These are phyloP conservation scores for Apamea anceps DNA, from an alignment of 2,888 invertebrate species.

Conservation along the genomic window DNA sequence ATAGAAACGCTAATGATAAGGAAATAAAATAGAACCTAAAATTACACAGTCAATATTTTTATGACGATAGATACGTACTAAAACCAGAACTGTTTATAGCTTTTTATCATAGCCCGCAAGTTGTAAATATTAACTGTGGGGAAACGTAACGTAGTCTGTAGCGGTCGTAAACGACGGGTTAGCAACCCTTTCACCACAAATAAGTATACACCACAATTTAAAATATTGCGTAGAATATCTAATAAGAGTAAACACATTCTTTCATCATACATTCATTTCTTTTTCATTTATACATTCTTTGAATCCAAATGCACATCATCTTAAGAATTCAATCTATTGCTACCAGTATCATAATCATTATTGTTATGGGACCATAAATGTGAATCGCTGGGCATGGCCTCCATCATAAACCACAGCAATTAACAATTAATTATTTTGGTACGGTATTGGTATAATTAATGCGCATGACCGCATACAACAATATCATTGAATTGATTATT, in stretches of 20 bases:
- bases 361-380: conserved; percentile 4
- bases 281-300: neutral
- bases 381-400: conserved; percentile 10
- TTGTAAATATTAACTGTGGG: conserved; percentile 56
- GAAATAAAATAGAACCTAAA: conserved; percentile 9
- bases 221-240: conserved; percentile 36
- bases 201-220: conserved; percentile 30
- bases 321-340: neutral
- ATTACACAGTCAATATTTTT: conserved; percentile 46
- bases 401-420: conserved; percentile 34
- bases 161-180: conserved; percentile 53
- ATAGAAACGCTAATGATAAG: conserved; percentile 7
- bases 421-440: conserved; percentile 15
- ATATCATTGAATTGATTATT: neutral
- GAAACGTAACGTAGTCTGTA: conserved; percentile 38
- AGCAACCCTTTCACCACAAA: conserved; percentile 47
- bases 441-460: conserved; percentile 24
- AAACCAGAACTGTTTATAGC: conserved; percentile 49
- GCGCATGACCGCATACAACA: neutral
- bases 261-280: too few species aligned
- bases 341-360: neutral
- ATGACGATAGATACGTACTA: conserved; percentile 32
- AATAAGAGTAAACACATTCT: neutral
- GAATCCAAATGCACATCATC: too few species aligned
- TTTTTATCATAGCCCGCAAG: conserved; percentile 51